phyloP scores from a whole-genome alignment of 2,113 vertebrate genomes.

The Perccottus glenii region DNA sequence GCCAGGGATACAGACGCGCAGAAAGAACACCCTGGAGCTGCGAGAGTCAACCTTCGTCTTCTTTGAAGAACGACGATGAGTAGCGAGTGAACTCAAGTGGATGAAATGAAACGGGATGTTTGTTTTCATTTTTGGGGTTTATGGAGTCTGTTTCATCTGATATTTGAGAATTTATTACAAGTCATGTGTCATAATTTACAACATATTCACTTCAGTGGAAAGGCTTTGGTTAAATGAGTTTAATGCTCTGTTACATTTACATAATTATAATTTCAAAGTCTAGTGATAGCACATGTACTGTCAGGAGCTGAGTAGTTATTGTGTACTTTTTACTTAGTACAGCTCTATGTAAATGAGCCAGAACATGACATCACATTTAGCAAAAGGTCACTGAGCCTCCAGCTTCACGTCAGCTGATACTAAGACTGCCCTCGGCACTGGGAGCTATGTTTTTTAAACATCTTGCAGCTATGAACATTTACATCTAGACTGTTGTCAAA shows the following conservation, averaged over 20 bases:
- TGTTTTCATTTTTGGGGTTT: constrained; percentile 52
- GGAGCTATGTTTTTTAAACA: constrained; percentile 40
- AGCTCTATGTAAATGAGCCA: constrained; percentile 42
- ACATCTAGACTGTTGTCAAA: constrained; percentile 24
- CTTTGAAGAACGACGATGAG: constrained; percentile 64
- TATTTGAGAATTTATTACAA: no score
- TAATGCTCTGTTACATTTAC: constrained; percentile 20
- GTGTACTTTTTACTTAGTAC: constrained; percentile 20
- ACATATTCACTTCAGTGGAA: constrained; percentile 25
- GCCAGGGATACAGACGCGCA: constrained; percentile 58
- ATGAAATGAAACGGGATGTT: constrained; percentile 60
- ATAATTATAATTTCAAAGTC: constrained; percentile 16
- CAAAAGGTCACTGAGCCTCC: constrained; percentile 62
- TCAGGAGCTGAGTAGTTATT: constrained; percentile 6
- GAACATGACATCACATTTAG: constrained; percentile 51
- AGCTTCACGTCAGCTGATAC: constrained; percentile 55
- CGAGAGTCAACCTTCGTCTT: constrained; percentile 62
- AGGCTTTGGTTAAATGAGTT: constrained; percentile 48
- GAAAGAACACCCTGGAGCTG: constrained; percentile 65
- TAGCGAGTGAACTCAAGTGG: constrained; percentile 58
- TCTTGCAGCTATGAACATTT: constrained; percentile 23
- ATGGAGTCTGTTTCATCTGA: constrained; percentile 55
- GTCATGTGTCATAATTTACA: constrained; percentile 35
- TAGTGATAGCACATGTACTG: constrained; percentile 7
- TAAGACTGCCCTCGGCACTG: constrained; percentile 30